A percentile compares a stretch with the other conserved stretches of the same genome.
These are phyloP conservation scores for Tetropium fuscum DNA, from an alignment of 2,888 invertebrate genomes.

Conservation along the genomic window DNA sequence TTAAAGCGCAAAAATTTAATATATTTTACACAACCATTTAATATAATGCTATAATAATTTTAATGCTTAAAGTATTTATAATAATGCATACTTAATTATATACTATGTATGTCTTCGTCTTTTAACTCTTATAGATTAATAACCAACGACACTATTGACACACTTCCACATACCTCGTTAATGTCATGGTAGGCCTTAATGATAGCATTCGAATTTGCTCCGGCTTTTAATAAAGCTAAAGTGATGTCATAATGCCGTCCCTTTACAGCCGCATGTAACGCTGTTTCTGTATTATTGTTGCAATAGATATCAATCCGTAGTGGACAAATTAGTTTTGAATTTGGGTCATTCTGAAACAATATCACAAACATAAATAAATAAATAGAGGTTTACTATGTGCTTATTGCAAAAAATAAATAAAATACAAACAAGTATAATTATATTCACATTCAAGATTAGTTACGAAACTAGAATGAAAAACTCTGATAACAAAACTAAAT, in stretches of 20 bases:
- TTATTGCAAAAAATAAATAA: no score
- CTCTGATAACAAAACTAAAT: no score
- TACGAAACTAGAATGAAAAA: no score
- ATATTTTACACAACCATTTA: no score
- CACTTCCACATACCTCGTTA: slow-evolving; percentile 58
- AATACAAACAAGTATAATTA: no score
- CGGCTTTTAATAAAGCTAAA: slow-evolving; percentile 77
- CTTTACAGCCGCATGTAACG: slow-evolving; percentile 85
- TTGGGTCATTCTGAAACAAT: slow-evolving; percentile 50
- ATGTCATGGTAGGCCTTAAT: slow-evolving; percentile 69
- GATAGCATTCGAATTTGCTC: slow-evolving; percentile 85
- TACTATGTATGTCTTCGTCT: not conserved
- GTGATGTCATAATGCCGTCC: slow-evolving; percentile 81
- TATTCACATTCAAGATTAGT: no score
- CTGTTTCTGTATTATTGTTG: slow-evolving; percentile 83
- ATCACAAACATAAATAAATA: not conserved
- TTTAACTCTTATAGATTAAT: not conserved
- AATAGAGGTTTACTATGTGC: no score
- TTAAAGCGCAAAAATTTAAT: not conserved
- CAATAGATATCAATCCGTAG: slow-evolving; percentile 81
- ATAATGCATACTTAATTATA: no score
- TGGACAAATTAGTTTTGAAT: slow-evolving; percentile 71
- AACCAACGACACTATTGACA: no score
- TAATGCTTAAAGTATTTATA: no score
- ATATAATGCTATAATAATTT: no score